Evolutionary conservation across 1,140 invertebrate species (phyloP), one percentile per base, ranked within the genome.

Genomic region (Pararge aegeria): DNA sequence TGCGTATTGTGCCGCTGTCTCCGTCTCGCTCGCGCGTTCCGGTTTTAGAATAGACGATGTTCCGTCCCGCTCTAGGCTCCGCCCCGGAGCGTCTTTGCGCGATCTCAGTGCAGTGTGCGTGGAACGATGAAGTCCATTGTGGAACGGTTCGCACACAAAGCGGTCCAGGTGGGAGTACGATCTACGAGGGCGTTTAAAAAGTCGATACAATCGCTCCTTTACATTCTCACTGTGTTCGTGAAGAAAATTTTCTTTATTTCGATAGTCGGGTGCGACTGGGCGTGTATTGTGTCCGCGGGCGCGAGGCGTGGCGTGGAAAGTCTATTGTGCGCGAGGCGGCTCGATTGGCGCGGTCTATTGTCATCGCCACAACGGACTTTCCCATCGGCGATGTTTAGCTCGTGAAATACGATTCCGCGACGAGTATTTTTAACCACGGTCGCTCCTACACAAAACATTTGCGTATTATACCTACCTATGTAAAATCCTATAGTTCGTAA

Each of bases 181-280:
- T 85, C 80, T 78, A 82, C 74, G 77, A 81, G 82, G 86, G 83
- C 86, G 86, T 89, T 86, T 86, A 84, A 87, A 89, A 89, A 89
- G 83, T 89, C 86, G 82, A 89, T 89, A 87, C 86, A 81, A 84
- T 84, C 82, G 78, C 71, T 75, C 67, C 24, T 78, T 21, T 74
- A 78, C 73, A 71, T 75, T 46, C 30, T 78, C 24, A 7, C 3
- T 77, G 75, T 78, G 73, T 76, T 82, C 80, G 79, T 73, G 68
- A 78, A 86, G 81, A 74, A 88, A 86, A 83, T 86, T 88, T 88
- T 86, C 83, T 86, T 88, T 82, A 76, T 84, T 74, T 66, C 65
- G 61, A 70, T 52, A 64, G 60, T 61, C 55, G 61, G 30, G 55
- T 37, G 55, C 56, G 30, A n/a, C 80, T 80, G 86, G 86, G 83